Percentiles rank a stretch among this genome's conserved stretches.
Conservation (phyloP, 2,888 invertebrate species). For the Acrocyrtus sp. region DNA sequence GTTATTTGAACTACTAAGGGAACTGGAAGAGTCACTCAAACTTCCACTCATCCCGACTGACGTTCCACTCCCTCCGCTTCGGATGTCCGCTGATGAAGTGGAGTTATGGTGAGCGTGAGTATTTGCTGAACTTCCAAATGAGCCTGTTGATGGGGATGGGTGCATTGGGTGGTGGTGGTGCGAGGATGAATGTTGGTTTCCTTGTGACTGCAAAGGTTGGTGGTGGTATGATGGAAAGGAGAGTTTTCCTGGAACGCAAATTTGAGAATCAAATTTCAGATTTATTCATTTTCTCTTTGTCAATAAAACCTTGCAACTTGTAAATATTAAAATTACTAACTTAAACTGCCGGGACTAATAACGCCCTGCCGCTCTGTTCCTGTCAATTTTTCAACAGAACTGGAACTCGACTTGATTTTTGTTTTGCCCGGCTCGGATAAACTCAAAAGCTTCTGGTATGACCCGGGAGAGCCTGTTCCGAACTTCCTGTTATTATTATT, state of each 20-base stretch:
- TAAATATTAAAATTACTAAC: no score
- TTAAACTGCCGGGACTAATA: slow-evolving; percentile 23
- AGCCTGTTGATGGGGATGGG: slow-evolving; percentile 26
- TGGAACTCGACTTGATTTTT: slow-evolving; percentile 71
- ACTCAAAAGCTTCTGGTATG: slow-evolving; percentile 93
- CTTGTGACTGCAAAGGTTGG: slow-evolving; percentile 9
- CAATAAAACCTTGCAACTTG: no score
- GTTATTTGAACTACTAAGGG: slow-evolving; percentile 41
- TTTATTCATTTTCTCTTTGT: not conserved
- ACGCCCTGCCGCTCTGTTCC: not conserved
- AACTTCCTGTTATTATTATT: slow-evolving; percentile 53
- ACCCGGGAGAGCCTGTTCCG: slow-evolving; percentile 95
- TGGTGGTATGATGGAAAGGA: slow-evolving; percentile 26
- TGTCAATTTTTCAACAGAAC: slow-evolving; percentile 29
- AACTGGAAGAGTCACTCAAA: slow-evolving; percentile 42
- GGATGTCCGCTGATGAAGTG: slow-evolving; percentile 24
- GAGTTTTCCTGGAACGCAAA: slow-evolving; percentile 21
- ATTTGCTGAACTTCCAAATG: slow-evolving; percentile 10
- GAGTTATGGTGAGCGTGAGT: slow-evolving; percentile 23
- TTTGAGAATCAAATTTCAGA: not conserved
- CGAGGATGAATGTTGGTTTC: not conserved
- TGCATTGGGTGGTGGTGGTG: slow-evolving; percentile 21
- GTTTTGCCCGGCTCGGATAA: slow-evolving; percentile 77
- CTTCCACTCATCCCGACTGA: not conserved
- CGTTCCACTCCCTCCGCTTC: slow-evolving; percentile 1